phyloP scores from a whole-genome alignment of 2,797 vertebrate species.

The Atherinosoma microstoma region DNA sequence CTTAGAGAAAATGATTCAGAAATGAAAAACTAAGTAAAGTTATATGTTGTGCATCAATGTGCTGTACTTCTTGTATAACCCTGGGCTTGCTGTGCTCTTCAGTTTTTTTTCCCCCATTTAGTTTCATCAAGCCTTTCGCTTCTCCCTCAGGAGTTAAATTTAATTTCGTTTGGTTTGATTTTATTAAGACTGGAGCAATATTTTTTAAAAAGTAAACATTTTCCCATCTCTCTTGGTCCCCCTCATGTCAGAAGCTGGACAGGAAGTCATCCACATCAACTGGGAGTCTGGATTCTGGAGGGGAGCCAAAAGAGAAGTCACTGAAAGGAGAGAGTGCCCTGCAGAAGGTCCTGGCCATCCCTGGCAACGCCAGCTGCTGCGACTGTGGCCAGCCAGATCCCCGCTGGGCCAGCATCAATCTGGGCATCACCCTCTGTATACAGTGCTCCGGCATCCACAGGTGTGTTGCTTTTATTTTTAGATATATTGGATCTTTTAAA shows the following conservation, averaged over 20 bases:
- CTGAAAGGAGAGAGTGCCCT: constrained; percentile 94
- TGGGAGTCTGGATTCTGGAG: constrained; percentile 91
- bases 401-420: constrained; percentile 98
- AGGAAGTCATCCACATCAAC: constrained; percentile 92
- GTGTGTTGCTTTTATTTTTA: constrained; percentile 45
- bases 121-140: not conserved
- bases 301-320: constrained; percentile 89
- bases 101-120: not conserved
- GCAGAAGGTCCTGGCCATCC: constrained; percentile 91
- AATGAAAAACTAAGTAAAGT: not conserved
- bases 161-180: not conserved
- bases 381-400: constrained; percentile 95
- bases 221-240: not conserved
- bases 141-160: not conserved
- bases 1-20: not conserved
- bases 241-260: constrained; percentile 87
- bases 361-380: constrained; percentile 92
- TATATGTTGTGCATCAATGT: not conserved
- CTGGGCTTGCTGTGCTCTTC: too few species aligned
- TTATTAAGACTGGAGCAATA: not conserved
- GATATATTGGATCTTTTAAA: not conserved
- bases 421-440: constrained; percentile 91
- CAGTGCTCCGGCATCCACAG: constrained; percentile 90
- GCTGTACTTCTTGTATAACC: not conserved
- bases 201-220: not conserved